phyloP scores from a whole-genome alignment of 1,140 invertebrate genomes.

The Leptopilina boulardi region DNA sequence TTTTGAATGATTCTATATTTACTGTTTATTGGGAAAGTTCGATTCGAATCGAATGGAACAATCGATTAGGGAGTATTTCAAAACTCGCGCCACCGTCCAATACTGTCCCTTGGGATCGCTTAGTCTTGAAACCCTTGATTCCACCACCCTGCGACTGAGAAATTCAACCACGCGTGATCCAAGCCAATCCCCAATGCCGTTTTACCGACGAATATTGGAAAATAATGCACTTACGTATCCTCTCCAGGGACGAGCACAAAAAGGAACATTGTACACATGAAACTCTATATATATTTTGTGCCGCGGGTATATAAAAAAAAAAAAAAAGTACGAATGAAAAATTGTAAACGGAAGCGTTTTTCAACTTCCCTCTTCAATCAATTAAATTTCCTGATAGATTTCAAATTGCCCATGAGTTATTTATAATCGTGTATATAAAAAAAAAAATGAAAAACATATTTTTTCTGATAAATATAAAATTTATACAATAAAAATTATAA shows the following conservation, averaged over 20 bases:
- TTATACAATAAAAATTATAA: too few species aligned
- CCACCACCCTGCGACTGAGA: constrained; percentile 57
- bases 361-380: constrained; percentile 25
- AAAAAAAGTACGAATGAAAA: not conserved
- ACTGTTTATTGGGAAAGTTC: not conserved
- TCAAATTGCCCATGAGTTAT: not conserved
- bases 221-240: constrained; percentile 63
- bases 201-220: constrained; percentile 62
- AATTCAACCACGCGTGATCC: constrained; percentile 60
- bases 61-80: constrained; percentile 58
- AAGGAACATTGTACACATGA: constrained; percentile 36
- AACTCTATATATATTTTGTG: not conserved
- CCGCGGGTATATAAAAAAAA: too few species aligned
- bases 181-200: constrained; percentile 59
- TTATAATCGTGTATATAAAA: not conserved
- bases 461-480: too few species aligned
- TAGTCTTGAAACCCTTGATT: constrained; percentile 56
- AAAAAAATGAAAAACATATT: too few species aligned
- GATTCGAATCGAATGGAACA: constrained; percentile 43
- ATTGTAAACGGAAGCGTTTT: constrained; percentile 13
- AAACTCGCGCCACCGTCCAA: constrained; percentile 51
- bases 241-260: constrained; percentile 55
- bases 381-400: constrained; percentile 17
- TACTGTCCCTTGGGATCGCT: constrained; percentile 53
- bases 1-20: not conserved